phyloP scores from a whole-genome alignment of 2,797 vertebrate species.

The Halcyon leucocephala region DNA sequence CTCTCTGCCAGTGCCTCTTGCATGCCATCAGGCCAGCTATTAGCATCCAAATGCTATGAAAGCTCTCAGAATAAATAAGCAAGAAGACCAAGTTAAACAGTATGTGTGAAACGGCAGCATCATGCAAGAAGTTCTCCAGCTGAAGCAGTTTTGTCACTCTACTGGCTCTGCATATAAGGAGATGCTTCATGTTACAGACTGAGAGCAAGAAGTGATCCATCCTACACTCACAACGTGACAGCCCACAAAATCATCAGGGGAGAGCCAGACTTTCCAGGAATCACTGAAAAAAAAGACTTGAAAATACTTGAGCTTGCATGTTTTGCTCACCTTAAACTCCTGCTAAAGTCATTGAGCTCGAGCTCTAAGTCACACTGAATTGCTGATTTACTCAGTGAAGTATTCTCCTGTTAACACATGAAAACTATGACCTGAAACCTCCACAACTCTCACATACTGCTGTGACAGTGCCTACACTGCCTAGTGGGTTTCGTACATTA shows the following conservation, averaged over 20 bases:
- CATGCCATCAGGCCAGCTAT: not conserved
- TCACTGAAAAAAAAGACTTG: not conserved
- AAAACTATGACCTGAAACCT: not conserved
- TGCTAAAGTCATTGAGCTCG: not conserved
- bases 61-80: constrained; percentile 13
- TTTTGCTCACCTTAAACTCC: not conserved
- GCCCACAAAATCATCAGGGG: not conserved
- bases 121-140: not conserved
- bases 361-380: not conserved
- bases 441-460: not conserved
- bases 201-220: not conserved
- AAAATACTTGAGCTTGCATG: not conserved
- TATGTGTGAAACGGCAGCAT: not conserved
- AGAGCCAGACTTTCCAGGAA: not conserved
- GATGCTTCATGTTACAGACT: not conserved
- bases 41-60: not conserved
- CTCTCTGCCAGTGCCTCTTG: not conserved
- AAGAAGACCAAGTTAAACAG: not conserved
- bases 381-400: not conserved
- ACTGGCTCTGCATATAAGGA: not conserved
- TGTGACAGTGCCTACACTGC: not conserved
- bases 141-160: not conserved
- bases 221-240: not conserved
- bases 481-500: not conserved
- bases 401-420: not conserved